Percentiles rank a stretch among this genome's conserved stretches.
Conservation (phyloP, 2,797 vertebrate genomes). For the Smutsia gigantea region DNA sequence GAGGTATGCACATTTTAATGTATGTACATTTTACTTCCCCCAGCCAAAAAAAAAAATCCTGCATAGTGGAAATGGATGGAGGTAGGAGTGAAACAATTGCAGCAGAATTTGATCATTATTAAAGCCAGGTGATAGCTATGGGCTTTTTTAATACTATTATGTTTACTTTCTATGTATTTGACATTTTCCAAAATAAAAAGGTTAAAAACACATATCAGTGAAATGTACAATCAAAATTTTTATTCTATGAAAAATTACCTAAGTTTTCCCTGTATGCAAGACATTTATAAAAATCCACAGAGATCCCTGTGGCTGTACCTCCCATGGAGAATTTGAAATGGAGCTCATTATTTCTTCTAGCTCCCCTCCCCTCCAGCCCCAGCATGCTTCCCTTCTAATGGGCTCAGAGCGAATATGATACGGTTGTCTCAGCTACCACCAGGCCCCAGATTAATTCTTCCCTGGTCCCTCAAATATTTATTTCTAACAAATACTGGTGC, state of each 20-base stretch:
- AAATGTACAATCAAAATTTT: neutral
- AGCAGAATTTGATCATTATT: neutral
- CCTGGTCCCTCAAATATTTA: conserved; percentile 21
- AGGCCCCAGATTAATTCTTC: conserved; percentile 24
- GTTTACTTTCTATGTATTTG: neutral
- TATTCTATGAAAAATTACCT: neutral
- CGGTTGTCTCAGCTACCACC: neutral
- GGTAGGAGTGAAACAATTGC: neutral
- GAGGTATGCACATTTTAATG: neutral
- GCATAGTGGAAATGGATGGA: neutral
- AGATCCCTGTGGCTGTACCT: neutral
- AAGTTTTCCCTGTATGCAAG: neutral
- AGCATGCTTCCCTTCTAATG: neutral
- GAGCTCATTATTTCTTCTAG: conserved; percentile 10
- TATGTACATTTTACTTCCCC: neutral
- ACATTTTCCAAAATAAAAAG: conserved; percentile 46
- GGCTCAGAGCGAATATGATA: conserved; percentile 5
- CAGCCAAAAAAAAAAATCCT: neutral
- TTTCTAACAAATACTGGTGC: conserved; percentile 12
- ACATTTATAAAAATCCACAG: neutral
- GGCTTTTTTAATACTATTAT: neutral
- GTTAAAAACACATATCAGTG: neutral
- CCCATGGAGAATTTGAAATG: neutral
- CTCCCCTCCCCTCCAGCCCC: neutral
- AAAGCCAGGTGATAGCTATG: neutral